These are phyloP conservation scores for Scomber scombrus DNA, from an alignment of 2,113 vertebrate genomes.

Conservation along the genomic window DNA sequence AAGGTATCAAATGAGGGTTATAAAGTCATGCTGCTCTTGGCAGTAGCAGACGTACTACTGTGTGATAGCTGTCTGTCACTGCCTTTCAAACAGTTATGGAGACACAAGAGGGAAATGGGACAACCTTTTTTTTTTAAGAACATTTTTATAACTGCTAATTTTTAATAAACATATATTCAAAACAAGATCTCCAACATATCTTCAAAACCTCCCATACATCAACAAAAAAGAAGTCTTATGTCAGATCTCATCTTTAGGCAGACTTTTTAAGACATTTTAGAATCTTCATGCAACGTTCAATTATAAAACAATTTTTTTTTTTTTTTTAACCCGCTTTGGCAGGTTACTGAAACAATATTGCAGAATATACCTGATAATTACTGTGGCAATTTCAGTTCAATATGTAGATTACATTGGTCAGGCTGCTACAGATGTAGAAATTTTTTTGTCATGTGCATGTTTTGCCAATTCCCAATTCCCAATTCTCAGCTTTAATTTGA, in stretches of 20 bases:
- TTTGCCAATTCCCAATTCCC: too few species aligned
- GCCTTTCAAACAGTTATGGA: too few species aligned
- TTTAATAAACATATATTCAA: too few species aligned
- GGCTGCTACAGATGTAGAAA: not conserved
- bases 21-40: not conserved
- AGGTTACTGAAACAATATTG: not conserved
- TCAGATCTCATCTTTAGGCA: not conserved
- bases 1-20: not conserved
- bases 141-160: too few species aligned
- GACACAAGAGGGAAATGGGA: too few species aligned
- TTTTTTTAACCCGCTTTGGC: not conserved
- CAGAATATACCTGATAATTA: not conserved
- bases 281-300: not conserved
- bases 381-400: not conserved
- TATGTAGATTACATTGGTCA: not conserved
- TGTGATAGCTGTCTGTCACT: not conserved
- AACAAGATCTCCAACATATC: too few species aligned
- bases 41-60: not conserved
- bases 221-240: too few species aligned
- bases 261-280: not conserved
- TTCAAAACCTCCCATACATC: too few species aligned
- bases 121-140: too few species aligned
- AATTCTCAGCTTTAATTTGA: too few species aligned
- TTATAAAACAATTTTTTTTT: too few species aligned
- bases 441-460: too few species aligned